phyloP scores from a whole-genome alignment of 2,797 vertebrate genomes.

The Acanthurus tractus region DNA sequence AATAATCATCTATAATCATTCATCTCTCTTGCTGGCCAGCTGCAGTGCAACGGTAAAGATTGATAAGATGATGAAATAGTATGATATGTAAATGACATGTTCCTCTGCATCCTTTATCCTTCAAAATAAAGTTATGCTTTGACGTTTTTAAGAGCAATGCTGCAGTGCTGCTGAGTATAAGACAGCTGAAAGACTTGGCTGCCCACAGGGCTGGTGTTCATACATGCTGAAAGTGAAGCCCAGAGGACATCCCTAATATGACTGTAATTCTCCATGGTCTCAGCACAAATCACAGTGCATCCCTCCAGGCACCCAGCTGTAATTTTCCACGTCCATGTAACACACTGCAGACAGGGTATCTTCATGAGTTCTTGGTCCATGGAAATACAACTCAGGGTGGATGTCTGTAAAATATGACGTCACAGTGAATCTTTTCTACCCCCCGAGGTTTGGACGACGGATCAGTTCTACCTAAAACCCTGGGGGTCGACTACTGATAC shows the following conservation, averaged over 20 bases:
- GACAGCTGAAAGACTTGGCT: constrained; percentile 25
- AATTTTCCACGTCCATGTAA: constrained; percentile 46
- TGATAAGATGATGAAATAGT: constrained; percentile 7
- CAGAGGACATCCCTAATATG: constrained; percentile 60
- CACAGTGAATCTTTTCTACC: constrained; percentile 27
- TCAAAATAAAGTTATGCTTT: constrained; percentile 26
- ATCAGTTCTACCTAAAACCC: constrained; percentile 37
- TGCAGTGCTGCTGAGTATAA: constrained; percentile 19
- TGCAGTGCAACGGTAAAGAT: constrained; percentile 19
- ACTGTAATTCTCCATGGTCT: constrained; percentile 58
- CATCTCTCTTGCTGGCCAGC: constrained; percentile 44
- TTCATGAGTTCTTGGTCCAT: constrained; percentile 33
- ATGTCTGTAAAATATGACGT: constrained; percentile 55
- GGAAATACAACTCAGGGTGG: constrained; percentile 21
- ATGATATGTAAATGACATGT: constrained; percentile 27
- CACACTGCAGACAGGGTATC: constrained; percentile 9
- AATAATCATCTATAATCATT: constrained; percentile 74
- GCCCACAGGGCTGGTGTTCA: constrained; percentile 50
- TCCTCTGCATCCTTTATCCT: constrained; percentile 16
- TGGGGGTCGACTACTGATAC: constrained; percentile 22
- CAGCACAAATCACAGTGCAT: constrained; percentile 52
- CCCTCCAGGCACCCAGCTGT: constrained; percentile 43
- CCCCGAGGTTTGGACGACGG: constrained; percentile 7
- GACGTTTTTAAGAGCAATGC: constrained; percentile 5
- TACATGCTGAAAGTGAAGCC: constrained; percentile 49